Conservation (phyloP, 2,888 invertebrate species). For the Euphydryas editha region DNA sequence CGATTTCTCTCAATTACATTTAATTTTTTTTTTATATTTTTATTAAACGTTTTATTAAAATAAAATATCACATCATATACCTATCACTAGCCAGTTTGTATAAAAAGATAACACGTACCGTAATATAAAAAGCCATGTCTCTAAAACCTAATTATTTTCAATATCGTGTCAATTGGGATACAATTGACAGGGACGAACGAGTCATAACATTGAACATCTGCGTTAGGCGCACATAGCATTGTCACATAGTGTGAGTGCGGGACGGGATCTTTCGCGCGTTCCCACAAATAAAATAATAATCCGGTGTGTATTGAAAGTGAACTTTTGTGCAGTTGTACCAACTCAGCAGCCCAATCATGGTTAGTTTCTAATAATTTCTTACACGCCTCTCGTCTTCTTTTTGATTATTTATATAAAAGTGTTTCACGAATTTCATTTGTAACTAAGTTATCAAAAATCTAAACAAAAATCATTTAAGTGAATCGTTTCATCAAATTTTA, state of each 20-base stretch:
- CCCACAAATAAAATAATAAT: conserved; percentile 27
- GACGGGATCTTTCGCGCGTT: conserved; percentile 34
- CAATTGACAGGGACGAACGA: conserved; percentile 58
- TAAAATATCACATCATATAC: too few relatives aligned
- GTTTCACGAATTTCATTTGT: neutral
- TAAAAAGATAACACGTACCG: neutral
- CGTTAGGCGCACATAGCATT: conserved; percentile 42
- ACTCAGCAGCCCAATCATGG: conserved; percentile 31
- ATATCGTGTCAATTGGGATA: conserved; percentile 52
- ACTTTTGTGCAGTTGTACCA: conserved; percentile 33
- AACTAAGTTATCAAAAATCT: too few relatives aligned
- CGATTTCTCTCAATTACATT: too few relatives aligned
- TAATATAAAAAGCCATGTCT: neutral
- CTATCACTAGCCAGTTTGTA: neutral
- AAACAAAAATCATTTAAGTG: neutral
- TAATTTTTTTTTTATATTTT: too few relatives aligned
- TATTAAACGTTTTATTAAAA: too few relatives aligned
- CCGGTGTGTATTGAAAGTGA: conserved; percentile 4
- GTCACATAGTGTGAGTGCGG: conserved; percentile 32
- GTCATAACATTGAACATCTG: conserved; percentile 43
- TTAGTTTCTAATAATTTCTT: conserved; percentile 29
- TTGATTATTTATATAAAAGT: neutral
- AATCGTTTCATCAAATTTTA: neutral
- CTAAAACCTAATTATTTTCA: conserved; percentile 31
- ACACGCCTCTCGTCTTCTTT: neutral